These are phyloP conservation scores for Sisor rabdophorus DNA, from an alignment of 2,113 vertebrate genomes.

Conservation along the genomic window DNA sequence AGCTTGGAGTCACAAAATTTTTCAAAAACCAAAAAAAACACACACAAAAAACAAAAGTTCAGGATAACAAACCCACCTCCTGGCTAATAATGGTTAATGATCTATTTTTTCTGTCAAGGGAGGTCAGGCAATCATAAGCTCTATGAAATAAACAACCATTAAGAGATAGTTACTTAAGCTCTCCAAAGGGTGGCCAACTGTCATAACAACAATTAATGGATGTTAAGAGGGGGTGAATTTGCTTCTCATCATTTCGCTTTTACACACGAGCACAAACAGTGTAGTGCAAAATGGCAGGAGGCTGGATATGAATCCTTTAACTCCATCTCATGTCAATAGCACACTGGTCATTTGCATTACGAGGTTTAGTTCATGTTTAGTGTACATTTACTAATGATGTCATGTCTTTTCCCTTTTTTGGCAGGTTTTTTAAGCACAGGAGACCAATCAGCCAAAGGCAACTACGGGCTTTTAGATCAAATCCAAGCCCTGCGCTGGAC, in stretches of 20 bases:
- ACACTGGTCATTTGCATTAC: neutral
- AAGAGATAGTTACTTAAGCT: constrained; percentile 38
- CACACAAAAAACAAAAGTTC: neutral
- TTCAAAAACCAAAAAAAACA: too few relatives aligned
- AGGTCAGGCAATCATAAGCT: constrained; percentile 35
- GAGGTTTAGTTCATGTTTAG: neutral
- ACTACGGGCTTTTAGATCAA: constrained; percentile 93
- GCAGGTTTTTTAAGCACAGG: constrained; percentile 97
- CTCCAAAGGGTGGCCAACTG: constrained; percentile 29
- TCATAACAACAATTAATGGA: constrained; percentile 36
- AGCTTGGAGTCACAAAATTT: too few relatives aligned
- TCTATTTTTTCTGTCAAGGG: constrained; percentile 29
- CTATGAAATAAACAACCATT: constrained; percentile 37
- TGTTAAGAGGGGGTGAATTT: constrained; percentile 15
- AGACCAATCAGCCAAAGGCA: constrained; percentile 97
- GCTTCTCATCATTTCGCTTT: neutral
- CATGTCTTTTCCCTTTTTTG: constrained; percentile 28
- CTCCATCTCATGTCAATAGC: constrained; percentile 9
- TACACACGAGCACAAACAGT: neutral
- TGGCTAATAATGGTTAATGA: constrained; percentile 42
- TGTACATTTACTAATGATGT: neutral
- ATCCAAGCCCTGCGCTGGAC: constrained; percentile 98
- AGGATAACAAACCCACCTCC: constrained; percentile 16
- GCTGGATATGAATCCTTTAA: constrained; percentile 6
- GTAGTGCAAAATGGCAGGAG: neutral